Conservation (phyloP, 2,113 vertebrate genomes). For the Irena cyanogastra region DNA sequence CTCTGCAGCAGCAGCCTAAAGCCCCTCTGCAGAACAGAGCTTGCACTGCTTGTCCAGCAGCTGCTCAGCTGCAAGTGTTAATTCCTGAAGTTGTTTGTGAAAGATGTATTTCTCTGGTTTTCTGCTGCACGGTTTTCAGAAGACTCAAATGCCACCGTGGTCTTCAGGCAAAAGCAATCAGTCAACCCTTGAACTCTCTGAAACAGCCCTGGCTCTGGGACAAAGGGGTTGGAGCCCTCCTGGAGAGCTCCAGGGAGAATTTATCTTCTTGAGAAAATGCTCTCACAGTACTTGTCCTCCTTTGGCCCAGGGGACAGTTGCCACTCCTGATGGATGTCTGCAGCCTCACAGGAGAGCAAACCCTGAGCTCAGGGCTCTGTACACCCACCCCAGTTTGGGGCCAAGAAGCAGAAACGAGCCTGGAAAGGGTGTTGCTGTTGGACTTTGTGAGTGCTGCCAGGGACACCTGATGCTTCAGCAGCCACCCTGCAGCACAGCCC, state of each 20-base stretch:
- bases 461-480: background rate
- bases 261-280: background rate
- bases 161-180: background rate
- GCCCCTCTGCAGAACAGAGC: background rate
- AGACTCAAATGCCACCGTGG: background rate
- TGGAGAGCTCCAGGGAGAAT: background rate
- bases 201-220: background rate
- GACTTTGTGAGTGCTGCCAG: background rate
- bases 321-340: background rate
- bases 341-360: background rate
- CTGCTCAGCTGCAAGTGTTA: background rate
- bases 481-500: background rate
- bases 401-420: background rate
- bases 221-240: background rate
- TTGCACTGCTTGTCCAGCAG: background rate
- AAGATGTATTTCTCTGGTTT: background rate
- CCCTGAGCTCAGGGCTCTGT: background rate
- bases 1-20: background rate
- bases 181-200: background rate
- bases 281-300: background rate
- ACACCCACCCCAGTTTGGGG: background rate
- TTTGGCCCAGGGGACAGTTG: background rate
- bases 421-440: background rate
- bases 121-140: background rate
- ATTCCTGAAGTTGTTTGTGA: background rate